Evolutionary conservation across 2,797 vertebrate genomes (phyloP).

Genomic region (Chelon labrosus): DNA sequence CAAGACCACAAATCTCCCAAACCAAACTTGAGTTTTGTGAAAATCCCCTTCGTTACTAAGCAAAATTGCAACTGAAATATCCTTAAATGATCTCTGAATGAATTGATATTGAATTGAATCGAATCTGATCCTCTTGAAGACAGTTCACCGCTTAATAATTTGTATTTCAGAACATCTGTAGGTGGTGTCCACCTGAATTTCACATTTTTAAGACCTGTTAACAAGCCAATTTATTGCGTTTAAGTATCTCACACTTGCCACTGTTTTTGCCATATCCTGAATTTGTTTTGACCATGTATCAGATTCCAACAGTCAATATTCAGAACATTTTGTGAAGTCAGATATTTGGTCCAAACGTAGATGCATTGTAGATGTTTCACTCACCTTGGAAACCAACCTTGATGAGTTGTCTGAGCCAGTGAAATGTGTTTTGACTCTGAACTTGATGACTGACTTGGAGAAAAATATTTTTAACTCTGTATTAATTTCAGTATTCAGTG

Average conservation of each 20-base stretch:
- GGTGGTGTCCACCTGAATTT: too few relatives aligned
- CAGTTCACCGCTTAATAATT: too few relatives aligned
- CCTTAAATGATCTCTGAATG: too few relatives aligned
- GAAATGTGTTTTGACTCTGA: conserved; percentile 11
- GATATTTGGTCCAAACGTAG: background rate
- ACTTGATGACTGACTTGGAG: background rate
- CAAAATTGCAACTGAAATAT: too few relatives aligned
- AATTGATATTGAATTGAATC: too few relatives aligned
- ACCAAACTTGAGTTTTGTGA: too few relatives aligned
- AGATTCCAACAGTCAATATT: background rate
- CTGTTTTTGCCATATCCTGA: background rate
- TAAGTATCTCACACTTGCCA: background rate
- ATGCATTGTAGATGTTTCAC: background rate
- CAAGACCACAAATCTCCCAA: too few relatives aligned
- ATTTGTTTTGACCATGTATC: background rate
- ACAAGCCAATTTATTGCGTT: background rate
- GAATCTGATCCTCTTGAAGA: too few relatives aligned
- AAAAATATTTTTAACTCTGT: background rate
- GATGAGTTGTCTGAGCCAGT: background rate
- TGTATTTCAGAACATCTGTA: too few relatives aligned
- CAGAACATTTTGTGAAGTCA: background rate
- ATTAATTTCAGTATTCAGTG: conserved; percentile 21
- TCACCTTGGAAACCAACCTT: background rate
- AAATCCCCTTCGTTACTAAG: too few relatives aligned
- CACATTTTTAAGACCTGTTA: background rate